Percentiles rank a stretch among this genome's conserved stretches.
Evolutionary conservation across 2,888 invertebrate species (phyloP).

Genomic region (Leptopterna dolabrata): DNA sequence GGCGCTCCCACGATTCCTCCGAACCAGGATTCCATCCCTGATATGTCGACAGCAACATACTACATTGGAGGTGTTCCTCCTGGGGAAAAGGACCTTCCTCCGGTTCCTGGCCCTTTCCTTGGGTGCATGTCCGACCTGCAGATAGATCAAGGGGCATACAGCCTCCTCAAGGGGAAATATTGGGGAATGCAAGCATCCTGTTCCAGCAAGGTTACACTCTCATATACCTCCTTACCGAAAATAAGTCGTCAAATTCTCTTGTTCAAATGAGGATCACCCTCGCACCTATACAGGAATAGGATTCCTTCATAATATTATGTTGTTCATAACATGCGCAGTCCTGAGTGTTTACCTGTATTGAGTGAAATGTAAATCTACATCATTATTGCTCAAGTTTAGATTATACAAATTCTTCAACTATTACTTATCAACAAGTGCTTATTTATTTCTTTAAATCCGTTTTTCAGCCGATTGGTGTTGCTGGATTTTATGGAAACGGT

Average conservation of each 20-base stretch:
- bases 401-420: no score
- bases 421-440: no score
- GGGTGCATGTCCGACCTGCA: slow-evolving; percentile 86
- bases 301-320: no score
- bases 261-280: no score
- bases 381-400: no score
- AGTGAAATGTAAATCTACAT: no score
- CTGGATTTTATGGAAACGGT: slow-evolving; percentile 83
- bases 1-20: slow-evolving; percentile 76
- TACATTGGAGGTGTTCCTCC: slow-evolving; percentile 90
- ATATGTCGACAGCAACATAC: slow-evolving; percentile 76
- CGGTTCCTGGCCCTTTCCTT: slow-evolving; percentile 72
- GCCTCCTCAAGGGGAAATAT: slow-evolving; percentile 77
- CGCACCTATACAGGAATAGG: no score
- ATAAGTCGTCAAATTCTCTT: no score
- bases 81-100: slow-evolving; percentile 70
- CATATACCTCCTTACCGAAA: no score
- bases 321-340: no score
- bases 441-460: no score
- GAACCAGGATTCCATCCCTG: slow-evolving; percentile 72
- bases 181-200: slow-evolving; percentile 82
- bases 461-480: slow-evolving; percentile 75
- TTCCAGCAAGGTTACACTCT: slow-evolving; percentile 76
- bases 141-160: slow-evolving; percentile 78
- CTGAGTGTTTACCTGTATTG: no score